phyloP scores from a whole-genome alignment of 2,888 invertebrate species.

The Limnephilus auricula region DNA sequence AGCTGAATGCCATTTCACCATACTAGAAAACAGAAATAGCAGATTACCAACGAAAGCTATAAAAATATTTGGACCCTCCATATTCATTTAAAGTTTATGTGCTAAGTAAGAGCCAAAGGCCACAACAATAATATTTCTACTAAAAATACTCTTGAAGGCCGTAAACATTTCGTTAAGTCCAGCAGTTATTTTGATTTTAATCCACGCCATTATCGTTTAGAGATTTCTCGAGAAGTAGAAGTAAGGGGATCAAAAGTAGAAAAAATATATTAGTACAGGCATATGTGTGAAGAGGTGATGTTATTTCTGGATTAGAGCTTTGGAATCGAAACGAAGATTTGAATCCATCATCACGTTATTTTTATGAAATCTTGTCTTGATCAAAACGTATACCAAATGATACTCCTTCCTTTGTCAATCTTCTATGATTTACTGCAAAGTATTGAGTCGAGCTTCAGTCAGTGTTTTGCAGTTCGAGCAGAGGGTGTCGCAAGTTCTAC shows the following conservation, averaged over 20 bases:
- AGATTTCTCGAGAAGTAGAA: neutral
- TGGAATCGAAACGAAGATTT: neutral
- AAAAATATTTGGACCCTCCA: neutral
- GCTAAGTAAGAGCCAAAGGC: neutral
- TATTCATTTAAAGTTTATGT: too few species aligned
- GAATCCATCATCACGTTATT: neutral
- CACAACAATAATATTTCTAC: slow-evolving; percentile 21
- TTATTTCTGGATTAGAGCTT: neutral
- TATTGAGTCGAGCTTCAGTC: neutral
- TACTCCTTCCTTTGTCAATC: neutral
- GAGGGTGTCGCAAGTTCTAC: slow-evolving; percentile 34
- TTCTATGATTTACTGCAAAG: neutral
- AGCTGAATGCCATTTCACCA: neutral
- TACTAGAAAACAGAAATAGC: neutral
- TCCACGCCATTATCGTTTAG: neutral
- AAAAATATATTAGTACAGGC: neutral
- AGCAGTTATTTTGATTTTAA: slow-evolving; percentile 26
- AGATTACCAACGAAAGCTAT: neutral
- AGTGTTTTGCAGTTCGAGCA: neutral
- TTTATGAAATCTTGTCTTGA: neutral
- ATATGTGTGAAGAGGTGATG: neutral
- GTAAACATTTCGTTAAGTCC: slow-evolving; percentile 4
- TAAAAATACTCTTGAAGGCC: slow-evolving; percentile 30
- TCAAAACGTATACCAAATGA: neutral
- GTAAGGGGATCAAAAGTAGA: neutral